A percentile compares a stretch with the other conserved stretches of the same genome.
Conservation (phyloP, 2,888 invertebrate species). For the Isotomurus palustris region DNA sequence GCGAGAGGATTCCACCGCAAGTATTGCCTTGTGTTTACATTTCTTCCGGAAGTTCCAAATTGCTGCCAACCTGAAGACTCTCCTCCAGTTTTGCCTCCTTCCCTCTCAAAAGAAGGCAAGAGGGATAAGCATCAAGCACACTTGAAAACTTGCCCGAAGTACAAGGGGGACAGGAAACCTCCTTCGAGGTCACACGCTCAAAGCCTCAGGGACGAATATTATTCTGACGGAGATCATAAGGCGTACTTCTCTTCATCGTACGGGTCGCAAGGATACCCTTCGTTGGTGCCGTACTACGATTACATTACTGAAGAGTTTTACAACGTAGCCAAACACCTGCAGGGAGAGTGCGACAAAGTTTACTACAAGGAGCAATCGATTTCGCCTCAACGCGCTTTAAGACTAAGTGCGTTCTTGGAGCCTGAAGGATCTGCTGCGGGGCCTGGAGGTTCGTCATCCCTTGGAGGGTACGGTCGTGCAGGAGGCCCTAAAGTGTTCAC, state of each 20-base stretch:
- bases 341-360: conserved; percentile 44
- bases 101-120: conserved; percentile 2
- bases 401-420: conserved; percentile 39
- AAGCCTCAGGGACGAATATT: conserved; percentile 35
- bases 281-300: conserved; percentile 45
- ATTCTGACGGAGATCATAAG: conserved; percentile 45
- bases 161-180: conserved; percentile 12
- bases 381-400: conserved; percentile 33
- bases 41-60: conserved; percentile 42
- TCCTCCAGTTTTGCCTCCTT: not conserved
- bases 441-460: conserved; percentile 24
- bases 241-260: conserved; percentile 22
- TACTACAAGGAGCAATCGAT: conserved; percentile 45
- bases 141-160: conserved; percentile 9
- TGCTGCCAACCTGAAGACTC: conserved; percentile 23
- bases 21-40: conserved; percentile 45
- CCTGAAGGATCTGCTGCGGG: conserved; percentile 13
- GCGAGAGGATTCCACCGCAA: conserved; percentile 40
- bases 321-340: conserved; percentile 42
- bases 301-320: conserved; percentile 46
- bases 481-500: conserved; percentile 39
- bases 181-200: conserved; percentile 12
- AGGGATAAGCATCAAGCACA: conserved; percentile 1
- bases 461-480: conserved; percentile 22
- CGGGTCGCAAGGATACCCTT: conserved; percentile 38